These are phyloP conservation scores for Gymnodraco acuticeps DNA, from an alignment of 2,797 vertebrate genomes.

Conservation along the genomic window DNA sequence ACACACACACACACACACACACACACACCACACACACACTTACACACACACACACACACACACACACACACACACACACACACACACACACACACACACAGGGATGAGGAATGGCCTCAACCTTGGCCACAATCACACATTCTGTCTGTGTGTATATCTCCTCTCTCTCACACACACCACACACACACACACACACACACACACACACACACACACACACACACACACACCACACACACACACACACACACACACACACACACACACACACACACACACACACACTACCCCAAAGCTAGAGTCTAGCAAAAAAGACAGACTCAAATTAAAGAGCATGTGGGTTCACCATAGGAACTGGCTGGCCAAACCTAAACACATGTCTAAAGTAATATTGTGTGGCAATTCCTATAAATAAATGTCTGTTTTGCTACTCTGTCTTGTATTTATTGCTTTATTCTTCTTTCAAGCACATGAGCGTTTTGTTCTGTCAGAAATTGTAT, in stretches of 20 bases:
- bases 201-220: not conserved
- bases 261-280: not conserved
- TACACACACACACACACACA: too few relatives aligned
- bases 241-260: constrained; percentile 10
- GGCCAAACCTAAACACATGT: constrained; percentile 43
- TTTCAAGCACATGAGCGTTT: constrained; percentile 7
- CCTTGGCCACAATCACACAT: constrained; percentile 60
- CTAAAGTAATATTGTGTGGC: constrained; percentile 37
- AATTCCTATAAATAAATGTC: constrained; percentile 49
- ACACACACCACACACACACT: too few relatives aligned
- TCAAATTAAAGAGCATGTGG: constrained; percentile 49
- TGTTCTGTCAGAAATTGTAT: constrained; percentile 16
- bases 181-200: not conserved
- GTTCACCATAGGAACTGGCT: constrained; percentile 37
- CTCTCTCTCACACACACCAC: not conserved
- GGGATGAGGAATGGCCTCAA: constrained; percentile 45
- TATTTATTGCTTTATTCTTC: not conserved
- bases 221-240: constrained; percentile 3
- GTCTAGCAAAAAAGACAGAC: constrained; percentile 12
- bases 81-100: constrained; percentile 41
- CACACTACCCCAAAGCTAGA: constrained; percentile 10
- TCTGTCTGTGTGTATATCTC: constrained; percentile 39
- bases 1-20: constrained; percentile 39
- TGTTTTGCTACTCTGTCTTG: constrained; percentile 15
- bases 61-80: too few relatives aligned